Evolutionary conservation across 1,140 invertebrate species (phyloP).

Genomic region (Papilio polyxenes): DNA sequence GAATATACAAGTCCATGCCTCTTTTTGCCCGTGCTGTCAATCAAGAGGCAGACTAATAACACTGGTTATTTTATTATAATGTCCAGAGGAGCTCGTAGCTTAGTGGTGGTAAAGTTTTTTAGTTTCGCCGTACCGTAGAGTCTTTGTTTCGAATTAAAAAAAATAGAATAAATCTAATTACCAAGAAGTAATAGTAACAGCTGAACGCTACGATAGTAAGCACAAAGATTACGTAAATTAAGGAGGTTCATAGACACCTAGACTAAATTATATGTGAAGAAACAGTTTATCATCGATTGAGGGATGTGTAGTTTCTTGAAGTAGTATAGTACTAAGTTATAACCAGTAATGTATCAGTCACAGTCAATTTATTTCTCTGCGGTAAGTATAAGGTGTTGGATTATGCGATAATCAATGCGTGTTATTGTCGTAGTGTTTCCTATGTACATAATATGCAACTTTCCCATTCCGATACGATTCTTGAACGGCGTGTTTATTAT

Average conservation of each 20-base stretch:
- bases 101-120: not conserved
- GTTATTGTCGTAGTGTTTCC: conserved; percentile 38
- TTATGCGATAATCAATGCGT: conserved; percentile 41
- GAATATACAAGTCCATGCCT: conserved; percentile 21
- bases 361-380: conserved; percentile 28
- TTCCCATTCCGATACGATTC: conserved; percentile 60
- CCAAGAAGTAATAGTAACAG: too few species aligned
- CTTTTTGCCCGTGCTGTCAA: conserved; percentile 9
- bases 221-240: not conserved
- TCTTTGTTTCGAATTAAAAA: not conserved
- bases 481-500: conserved; percentile 56
- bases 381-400: not conserved
- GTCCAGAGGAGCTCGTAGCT: not conserved
- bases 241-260: not conserved
- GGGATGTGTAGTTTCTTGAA: not conserved
- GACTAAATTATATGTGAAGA: too few species aligned
- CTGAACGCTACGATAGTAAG: too few species aligned
- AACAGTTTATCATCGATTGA: not conserved
- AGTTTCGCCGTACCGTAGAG: not conserved
- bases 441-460: conserved; percentile 51
- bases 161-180: too few species aligned
- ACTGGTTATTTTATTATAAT: conserved; percentile 15
- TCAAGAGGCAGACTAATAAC: not conserved
- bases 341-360: not conserved
- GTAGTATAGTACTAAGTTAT: not conserved